Evolutionary conservation across 2,113 vertebrate species (phyloP).

Genomic region (Balaenoptera acutorostrata): DNA sequence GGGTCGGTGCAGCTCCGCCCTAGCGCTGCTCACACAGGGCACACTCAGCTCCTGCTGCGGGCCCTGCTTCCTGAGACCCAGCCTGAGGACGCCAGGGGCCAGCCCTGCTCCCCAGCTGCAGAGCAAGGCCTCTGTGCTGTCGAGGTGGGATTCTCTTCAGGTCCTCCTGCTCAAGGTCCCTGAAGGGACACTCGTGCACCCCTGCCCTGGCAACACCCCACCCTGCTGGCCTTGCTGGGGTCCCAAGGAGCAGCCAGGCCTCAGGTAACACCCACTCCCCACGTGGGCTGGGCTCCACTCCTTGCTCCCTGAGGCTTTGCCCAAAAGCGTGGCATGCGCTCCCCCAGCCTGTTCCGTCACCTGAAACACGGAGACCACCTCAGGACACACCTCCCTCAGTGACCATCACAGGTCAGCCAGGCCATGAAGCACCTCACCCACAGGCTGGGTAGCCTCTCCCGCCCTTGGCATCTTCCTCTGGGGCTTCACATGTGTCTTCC

Average conservation of each 20-base stretch:
- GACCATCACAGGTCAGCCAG: background rate
- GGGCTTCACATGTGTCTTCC: background rate
- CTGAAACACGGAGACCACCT: background rate
- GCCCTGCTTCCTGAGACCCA: background rate
- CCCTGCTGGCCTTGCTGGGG: background rate
- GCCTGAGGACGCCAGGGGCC: background rate
- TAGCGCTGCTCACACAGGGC: background rate
- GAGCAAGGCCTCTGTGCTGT: background rate
- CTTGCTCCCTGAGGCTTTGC: background rate
- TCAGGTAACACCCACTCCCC: rapidly evolving
- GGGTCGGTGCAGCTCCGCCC: background rate
- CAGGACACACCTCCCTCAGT: background rate
- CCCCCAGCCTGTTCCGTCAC: background rate
- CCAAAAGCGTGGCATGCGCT: background rate
- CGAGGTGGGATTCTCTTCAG: background rate
- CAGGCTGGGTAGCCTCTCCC: background rate
- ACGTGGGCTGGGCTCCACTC: too few relatives aligned
- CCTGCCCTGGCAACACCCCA: too few relatives aligned
- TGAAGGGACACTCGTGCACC: background rate
- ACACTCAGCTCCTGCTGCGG: background rate
- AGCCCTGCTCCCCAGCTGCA: background rate
- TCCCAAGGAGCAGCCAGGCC: background rate
- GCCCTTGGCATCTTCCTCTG: background rate
- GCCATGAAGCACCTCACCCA: background rate
- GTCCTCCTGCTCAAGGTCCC: background rate